Conservation (phyloP, 2,113 vertebrate species). For the Rhinolophus sinicus region DNA sequence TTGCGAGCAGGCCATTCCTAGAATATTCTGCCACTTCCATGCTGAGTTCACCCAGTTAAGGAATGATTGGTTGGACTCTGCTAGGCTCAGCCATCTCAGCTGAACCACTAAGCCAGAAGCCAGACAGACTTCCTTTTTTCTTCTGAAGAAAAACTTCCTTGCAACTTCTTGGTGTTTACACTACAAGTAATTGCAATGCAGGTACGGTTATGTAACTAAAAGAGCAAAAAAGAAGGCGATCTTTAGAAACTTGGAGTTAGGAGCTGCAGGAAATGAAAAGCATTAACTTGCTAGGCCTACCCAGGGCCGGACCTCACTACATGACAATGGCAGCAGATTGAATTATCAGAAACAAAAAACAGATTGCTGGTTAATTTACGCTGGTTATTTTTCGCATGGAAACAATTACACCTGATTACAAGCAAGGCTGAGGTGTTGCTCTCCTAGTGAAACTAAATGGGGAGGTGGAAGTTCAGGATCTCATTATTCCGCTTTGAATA, state of each 20-base stretch:
- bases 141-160: neutral
- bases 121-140: neutral
- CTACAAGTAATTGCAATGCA: neutral
- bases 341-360: slow-evolving; percentile 63
- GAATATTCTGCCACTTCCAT: neutral
- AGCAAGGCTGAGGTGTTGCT: slow-evolving; percentile 48
- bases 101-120: neutral
- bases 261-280: neutral
- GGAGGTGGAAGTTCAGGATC: slow-evolving; percentile 63
- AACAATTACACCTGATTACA: slow-evolving; percentile 75
- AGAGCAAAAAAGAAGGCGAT: neutral
- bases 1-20: neutral
- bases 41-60: neutral
- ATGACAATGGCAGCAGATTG: neutral
- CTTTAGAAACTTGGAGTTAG: neutral
- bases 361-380: slow-evolving; percentile 78
- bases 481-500: slow-evolving; percentile 49
- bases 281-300: neutral
- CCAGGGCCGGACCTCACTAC: neutral
- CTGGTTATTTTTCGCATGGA: slow-evolving; percentile 70
- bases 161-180: neutral
- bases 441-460: slow-evolving; percentile 63
- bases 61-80: neutral
- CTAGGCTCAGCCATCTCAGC: neutral
- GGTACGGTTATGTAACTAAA: neutral